Base-by-base conservation (phyloP, 2,113 vertebrate genomes). In the Phylloscopus trochilus region DNA sequence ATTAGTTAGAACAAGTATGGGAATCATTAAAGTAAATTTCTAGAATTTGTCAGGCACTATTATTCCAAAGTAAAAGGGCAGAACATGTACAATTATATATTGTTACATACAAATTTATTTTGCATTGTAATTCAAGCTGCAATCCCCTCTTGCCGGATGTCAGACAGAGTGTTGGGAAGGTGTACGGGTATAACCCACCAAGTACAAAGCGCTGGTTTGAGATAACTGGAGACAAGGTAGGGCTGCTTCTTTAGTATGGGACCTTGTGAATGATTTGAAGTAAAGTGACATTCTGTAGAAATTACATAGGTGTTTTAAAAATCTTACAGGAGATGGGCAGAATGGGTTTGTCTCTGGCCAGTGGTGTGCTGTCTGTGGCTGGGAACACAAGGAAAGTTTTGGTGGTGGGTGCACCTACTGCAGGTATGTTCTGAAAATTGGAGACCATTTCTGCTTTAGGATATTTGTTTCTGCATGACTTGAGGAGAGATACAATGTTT, bases 281-380 rank as follows among this genome's bases (percentile, higher is more conserved):
- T 67, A 11, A 51, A 39, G 24, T 20, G 27, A 21, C 24, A 12
- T 77, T 75, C 56, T 73, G 46, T 93, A 69, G 52, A 75, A 81
- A 59, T 95, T 18, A 96, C 49, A 41, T 9, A 49, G 14, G 2
- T 78, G 43, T 93, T 87, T 84, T 83, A 46, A 93, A 93, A 73
- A 92, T 62, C 69, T 53, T 15, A 51, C 95, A 98, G 98, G 96
- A 66, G 0, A 97, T 96, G 97, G 97, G 95, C 73, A 98, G 97
- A 75, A 96, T 97, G 95, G 98, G 98, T 28, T 93, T 97, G 4
- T 97, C 98, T 43, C 66, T 98, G 92, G 97, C 98, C 27, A 98
- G 97, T 13, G 98, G 98, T 37, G 93, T 95, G 5, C 85, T 98
- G 68, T 94, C 97, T 87, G 83, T 98, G 51, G 94, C 97, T 0